Evolutionary conservation across 2,888 invertebrate species (phyloP).

Genomic region (Pachliopta kotzebuea): DNA sequence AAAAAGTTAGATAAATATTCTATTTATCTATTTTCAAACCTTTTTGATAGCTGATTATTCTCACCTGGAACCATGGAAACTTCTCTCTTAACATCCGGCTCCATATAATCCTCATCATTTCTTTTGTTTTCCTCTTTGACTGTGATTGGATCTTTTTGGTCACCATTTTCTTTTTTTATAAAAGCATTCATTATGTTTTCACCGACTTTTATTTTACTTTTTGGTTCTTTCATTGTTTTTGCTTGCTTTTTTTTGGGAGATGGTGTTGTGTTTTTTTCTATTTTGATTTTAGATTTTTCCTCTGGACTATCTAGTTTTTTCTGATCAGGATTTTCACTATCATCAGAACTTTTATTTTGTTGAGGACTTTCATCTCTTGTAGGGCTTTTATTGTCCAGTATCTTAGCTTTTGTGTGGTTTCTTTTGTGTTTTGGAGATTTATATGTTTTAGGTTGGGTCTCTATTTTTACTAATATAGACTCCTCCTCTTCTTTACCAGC

Average conservation of each 20-base stretch:
- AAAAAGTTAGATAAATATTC: no score
- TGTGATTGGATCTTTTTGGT: conserved; percentile 16
- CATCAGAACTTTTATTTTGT: conserved; percentile 32
- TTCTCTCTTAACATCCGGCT: conserved; percentile 32
- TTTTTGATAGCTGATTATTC: conserved; percentile 1
- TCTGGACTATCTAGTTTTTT: conserved; percentile 25
- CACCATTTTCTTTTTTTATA: conserved; percentile 21
- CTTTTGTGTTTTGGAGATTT: conserved; percentile 55
- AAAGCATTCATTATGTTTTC: conserved; percentile 27
- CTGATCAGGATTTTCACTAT: conserved; percentile 30
- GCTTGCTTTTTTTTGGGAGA: conserved; percentile 8
- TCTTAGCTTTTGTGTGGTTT: conserved; percentile 30
- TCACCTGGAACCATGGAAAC: conserved; percentile 46
- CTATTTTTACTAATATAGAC: conserved; percentile 42
- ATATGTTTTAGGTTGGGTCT: conserved; percentile 52
- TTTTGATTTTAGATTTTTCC: conserved; percentile 26
- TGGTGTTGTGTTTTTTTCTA: conserved; percentile 27
- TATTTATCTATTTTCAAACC: no score
- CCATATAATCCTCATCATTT: conserved; percentile 27
- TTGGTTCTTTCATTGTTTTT: conserved; percentile 29
- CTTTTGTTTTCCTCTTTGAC: conserved; percentile 31
- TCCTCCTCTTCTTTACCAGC: conserved; percentile 31
- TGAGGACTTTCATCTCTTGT: conserved; percentile 27
- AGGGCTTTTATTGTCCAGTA: background rate
- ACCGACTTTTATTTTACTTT: conserved; percentile 31